Evolutionary conservation across 2,888 invertebrate genomes (phyloP).

Genomic region (Melolontha melolontha): DNA sequence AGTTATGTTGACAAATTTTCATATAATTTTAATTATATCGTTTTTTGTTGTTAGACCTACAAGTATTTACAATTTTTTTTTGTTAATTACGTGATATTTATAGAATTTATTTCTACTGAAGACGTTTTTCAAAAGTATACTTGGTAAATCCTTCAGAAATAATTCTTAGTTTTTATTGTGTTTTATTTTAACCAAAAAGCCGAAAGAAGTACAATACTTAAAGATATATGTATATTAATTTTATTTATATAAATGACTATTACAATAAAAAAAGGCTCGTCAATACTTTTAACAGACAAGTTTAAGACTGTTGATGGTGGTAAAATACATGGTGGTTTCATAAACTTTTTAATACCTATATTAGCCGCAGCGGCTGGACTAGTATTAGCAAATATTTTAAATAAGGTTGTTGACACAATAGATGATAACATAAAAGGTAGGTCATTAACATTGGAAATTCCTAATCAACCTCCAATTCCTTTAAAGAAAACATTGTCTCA

Average conservation of each 20-base stretch:
- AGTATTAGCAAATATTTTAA: constrained; percentile 18
- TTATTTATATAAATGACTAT: no score
- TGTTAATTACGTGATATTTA: constrained; percentile 19
- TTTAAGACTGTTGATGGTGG: no score
- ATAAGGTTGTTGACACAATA: neutral
- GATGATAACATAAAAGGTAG: no score
- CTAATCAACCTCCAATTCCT: no score
- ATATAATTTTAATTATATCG: constrained; percentile 16
- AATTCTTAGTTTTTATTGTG: constrained; percentile 22
- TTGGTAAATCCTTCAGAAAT: constrained; percentile 21
- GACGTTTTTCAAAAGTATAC: constrained; percentile 17
- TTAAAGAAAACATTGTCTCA: no score
- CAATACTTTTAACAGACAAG: no score
- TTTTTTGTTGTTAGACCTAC: constrained; percentile 17
- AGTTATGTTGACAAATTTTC: constrained; percentile 17
- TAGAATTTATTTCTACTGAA: constrained; percentile 21
- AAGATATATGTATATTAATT: constrained; percentile 21
- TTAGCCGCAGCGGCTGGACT: constrained; percentile 16
- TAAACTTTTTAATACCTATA: constrained; percentile 16
- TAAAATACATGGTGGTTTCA: neutral
- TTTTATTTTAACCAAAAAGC: constrained; percentile 19
- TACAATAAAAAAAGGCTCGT: no score
- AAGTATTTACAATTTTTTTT: constrained; percentile 19
- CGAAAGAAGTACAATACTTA: constrained; percentile 17
- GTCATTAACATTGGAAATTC: no score